Evolutionary conservation across 2,888 invertebrate species (phyloP).

Genomic region (Synergus itoensis): DNA sequence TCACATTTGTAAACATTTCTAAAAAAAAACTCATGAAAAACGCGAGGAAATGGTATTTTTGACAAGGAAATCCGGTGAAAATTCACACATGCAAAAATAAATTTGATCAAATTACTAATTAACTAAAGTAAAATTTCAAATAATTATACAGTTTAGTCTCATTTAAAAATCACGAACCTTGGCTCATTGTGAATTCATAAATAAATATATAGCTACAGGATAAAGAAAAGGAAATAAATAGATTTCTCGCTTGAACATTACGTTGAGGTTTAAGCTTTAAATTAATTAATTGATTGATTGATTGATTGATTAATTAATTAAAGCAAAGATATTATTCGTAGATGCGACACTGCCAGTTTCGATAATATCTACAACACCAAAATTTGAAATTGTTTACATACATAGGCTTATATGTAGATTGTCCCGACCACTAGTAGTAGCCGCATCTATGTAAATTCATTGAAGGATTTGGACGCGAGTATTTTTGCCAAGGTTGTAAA

Average conservation of each 20-base stretch:
- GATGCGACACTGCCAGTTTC: neutral
- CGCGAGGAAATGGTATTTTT: neutral
- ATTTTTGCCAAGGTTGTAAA: slow-evolving; percentile 5
- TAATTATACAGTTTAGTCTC: neutral
- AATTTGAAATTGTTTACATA: no score
- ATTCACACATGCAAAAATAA: neutral
- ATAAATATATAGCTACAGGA: slow-evolving; percentile 1
- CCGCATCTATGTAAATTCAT: neutral
- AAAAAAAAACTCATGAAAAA: neutral
- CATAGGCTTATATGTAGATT: no score
- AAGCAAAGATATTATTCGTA: neutral
- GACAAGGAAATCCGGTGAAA: neutral
- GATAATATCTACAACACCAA: no score
- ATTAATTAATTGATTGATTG: neutral
- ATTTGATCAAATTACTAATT: neutral
- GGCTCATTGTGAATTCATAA: neutral
- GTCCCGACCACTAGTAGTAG: neutral
- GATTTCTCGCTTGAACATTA: neutral
- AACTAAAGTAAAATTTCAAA: neutral
- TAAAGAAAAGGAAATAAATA: slow-evolving; percentile 12
- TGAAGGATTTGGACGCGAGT: slow-evolving; percentile 3
- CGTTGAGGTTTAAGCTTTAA: neutral
- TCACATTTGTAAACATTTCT: neutral
- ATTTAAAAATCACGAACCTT: neutral
- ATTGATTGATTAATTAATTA: neutral